These are phyloP conservation scores for Clunio marinus DNA, from an alignment of 2,888 invertebrate species.

Conservation along the genomic window DNA sequence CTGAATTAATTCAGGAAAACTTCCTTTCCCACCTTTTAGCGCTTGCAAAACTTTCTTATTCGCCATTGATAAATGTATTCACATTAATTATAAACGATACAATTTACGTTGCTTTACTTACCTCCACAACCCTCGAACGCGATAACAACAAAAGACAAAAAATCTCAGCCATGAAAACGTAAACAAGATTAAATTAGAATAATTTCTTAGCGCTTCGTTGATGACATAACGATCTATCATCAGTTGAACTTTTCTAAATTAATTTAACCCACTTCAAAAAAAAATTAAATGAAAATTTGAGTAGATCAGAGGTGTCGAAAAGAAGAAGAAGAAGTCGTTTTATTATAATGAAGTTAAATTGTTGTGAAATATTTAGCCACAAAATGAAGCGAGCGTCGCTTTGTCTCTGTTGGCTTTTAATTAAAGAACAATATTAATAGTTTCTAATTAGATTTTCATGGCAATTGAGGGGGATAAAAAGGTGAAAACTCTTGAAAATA, in stretches of 20 bases:
- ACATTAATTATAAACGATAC: constrained; percentile 21
- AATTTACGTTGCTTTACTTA: constrained; percentile 21
- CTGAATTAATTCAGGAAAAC: background rate
- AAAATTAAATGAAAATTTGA: constrained; percentile 1
- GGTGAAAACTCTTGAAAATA: constrained; percentile 20
- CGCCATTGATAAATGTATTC: constrained; percentile 20
- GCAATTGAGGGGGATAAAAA: background rate
- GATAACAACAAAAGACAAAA: constrained; percentile 1
- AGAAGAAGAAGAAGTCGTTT: background rate
- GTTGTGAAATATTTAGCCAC: background rate
- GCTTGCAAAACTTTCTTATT: background rate
- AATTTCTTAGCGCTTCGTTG: constrained; percentile 3
- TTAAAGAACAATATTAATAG: constrained; percentile 31
- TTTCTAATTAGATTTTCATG: constrained; percentile 21
- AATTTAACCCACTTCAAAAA: constrained; percentile 22
- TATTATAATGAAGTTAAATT: background rate
- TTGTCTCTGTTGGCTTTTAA: constrained; percentile 21
- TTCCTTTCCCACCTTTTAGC: background rate
- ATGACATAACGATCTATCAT: constrained; percentile 22
- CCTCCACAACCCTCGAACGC: background rate
- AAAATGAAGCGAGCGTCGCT: background rate
- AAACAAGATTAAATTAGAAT: constrained; percentile 30
- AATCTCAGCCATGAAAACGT: background rate
- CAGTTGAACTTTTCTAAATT: constrained; percentile 34
- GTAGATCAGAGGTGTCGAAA: background rate